Percentiles rank a stretch among this genome's conserved stretches.
These are phyloP conservation scores for Mimas tiliae DNA, from an alignment of 2,888 invertebrate genomes.

Conservation along the genomic window DNA sequence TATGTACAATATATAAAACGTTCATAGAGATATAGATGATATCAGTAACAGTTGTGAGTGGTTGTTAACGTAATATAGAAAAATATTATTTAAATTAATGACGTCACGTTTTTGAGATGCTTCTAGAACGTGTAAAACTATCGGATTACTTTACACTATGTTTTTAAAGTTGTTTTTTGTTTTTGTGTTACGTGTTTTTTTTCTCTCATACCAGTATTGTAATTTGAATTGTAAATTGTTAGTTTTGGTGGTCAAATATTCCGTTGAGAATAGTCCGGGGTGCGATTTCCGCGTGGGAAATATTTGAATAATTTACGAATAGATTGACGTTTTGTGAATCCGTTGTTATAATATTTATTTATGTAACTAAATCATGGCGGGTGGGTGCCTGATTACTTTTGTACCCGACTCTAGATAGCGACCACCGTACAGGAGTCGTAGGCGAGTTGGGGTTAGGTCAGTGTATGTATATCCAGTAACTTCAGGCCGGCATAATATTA, in stretches of 20 bases:
- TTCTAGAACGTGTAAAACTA: not conserved
- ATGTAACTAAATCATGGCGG: no score
- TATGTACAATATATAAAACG: no score
- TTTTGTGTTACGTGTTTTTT: not conserved
- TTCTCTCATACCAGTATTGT: not conserved
- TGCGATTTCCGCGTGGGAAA: not conserved
- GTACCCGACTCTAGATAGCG: no score
- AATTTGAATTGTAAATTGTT: not conserved
- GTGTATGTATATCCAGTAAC: no score
- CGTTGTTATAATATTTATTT: no score
- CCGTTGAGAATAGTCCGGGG: not conserved
- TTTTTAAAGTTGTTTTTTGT: not conserved
- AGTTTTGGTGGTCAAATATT: not conserved
- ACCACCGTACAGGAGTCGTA: no score
- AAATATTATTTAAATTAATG: not conserved
- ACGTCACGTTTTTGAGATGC: slow-evolving; percentile 5
- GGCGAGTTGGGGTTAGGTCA: no score
- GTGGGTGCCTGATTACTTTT: no score
- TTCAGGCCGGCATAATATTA: no score
- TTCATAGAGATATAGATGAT: no score
- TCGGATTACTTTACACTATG: no score
- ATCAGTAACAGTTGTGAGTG: not conserved
- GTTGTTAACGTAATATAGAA: not conserved
- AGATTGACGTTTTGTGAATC: no score
- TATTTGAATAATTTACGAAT: not conserved